A percentile compares a stretch with the other conserved stretches of the same genome.
Conservation (phyloP, 2,113 vertebrate species). For the Salvelinus sp. region DNA sequence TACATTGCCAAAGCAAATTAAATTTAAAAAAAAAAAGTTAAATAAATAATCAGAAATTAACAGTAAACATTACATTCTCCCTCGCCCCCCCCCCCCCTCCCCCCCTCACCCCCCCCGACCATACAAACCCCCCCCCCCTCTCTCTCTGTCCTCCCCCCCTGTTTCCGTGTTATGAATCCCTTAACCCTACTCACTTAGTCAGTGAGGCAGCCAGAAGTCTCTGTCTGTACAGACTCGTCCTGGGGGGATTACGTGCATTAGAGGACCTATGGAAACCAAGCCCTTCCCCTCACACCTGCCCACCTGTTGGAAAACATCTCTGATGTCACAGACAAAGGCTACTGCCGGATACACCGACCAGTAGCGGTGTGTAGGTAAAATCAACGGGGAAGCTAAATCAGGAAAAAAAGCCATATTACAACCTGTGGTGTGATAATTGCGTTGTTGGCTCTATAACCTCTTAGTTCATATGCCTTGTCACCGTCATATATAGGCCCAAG, state of each 20-base stretch:
- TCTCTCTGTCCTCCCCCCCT: not conserved
- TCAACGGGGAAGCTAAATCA: too few species aligned
- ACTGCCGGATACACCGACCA: not conserved
- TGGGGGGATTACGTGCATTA: slow-evolving; percentile 42
- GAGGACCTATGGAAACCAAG: slow-evolving; percentile 37
- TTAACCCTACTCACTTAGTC: slow-evolving; percentile 3
- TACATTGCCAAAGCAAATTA: not conserved
- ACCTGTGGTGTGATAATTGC: too few species aligned
- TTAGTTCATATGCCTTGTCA: too few species aligned
- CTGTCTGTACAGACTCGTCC: not conserved
- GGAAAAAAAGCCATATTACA: too few species aligned
- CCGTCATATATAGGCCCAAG: too few species aligned
- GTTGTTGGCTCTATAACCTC: too few species aligned
- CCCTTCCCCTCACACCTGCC: slow-evolving; percentile 52
- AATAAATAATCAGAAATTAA: too few species aligned
- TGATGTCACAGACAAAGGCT: slow-evolving; percentile 8
- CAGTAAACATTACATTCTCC: too few species aligned
- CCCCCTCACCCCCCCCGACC: too few species aligned
- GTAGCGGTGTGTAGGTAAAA: too few species aligned
- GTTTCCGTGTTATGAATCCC: not conserved
- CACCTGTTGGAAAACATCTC: slow-evolving; percentile 57
- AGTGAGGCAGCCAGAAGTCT: slow-evolving; percentile 13
- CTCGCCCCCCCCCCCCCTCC: not conserved
- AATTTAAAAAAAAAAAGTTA: too few species aligned
- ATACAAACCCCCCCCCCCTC: not conserved